These are phyloP conservation scores for Peromyscus aztecus DNA, from an alignment of 2,797 vertebrate species.

Conservation along the genomic window DNA sequence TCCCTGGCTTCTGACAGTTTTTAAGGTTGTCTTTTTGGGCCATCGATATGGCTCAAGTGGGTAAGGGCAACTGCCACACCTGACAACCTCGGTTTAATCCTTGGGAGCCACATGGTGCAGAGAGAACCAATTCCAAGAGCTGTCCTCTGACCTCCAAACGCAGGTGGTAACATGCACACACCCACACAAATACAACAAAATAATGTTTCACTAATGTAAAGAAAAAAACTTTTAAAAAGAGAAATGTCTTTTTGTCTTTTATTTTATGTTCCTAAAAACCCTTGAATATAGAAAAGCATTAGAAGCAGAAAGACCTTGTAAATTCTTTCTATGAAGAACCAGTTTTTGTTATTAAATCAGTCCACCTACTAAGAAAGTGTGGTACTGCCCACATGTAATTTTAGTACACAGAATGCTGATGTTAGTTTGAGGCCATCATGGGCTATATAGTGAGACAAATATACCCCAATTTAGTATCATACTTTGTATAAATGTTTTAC, in stretches of 20 bases:
- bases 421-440: neutral
- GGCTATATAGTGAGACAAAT: neutral
- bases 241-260: neutral
- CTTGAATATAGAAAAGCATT: neutral
- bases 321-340: slow-evolving; percentile 26
- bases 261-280: slow-evolving; percentile 33
- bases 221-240: neutral
- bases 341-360: neutral
- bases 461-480: neutral
- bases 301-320: slow-evolving; percentile 21
- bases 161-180: neutral
- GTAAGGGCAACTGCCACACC: neutral
- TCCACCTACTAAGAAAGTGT: neutral
- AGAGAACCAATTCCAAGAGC: neutral
- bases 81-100: neutral
- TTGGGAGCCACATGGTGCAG: neutral
- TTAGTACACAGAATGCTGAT: neutral
- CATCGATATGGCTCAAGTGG: neutral
- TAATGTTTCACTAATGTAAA: neutral
- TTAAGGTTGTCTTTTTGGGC: neutral
- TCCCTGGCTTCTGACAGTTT: neutral
- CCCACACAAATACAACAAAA: neutral
- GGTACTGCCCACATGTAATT: neutral
- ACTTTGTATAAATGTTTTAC: neutral
- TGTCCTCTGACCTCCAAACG: neutral